Evolutionary conservation across 1,140 invertebrate genomes (phyloP).

Genomic region (Scaptomyza graminum): DNA sequence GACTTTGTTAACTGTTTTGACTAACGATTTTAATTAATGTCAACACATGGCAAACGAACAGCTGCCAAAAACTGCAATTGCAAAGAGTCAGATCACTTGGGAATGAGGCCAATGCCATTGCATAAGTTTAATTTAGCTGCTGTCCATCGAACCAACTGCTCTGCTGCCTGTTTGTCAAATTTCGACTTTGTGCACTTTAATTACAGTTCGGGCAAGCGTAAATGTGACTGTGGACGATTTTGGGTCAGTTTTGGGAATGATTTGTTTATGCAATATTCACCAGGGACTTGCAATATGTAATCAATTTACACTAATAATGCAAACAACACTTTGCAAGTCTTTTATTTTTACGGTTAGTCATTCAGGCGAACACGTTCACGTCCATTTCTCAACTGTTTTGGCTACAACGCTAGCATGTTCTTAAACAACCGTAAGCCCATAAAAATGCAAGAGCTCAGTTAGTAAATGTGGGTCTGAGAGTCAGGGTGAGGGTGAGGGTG

Average conservation of each 20-base stretch:
- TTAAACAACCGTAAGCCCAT: conserved; percentile 63
- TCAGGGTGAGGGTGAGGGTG: conserved; percentile 44
- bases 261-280: conserved; percentile 35
- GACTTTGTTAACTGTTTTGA: conserved; percentile 41
- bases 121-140: conserved; percentile 55
- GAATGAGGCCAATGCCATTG: conserved; percentile 32
- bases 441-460: conserved; percentile 67
- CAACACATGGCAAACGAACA: conserved; percentile 31
- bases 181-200: conserved; percentile 38
- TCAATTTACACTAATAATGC: not conserved
- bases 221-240: not conserved
- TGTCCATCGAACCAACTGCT: not conserved
- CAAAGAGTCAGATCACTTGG: conserved; percentile 16
- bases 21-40: conserved; percentile 80
- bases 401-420: conserved; percentile 12
- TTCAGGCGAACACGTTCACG: conserved; percentile 42
- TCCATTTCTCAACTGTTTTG: conserved; percentile 58
- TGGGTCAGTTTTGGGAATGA: conserved; percentile 23
- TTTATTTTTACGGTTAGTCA: not conserved
- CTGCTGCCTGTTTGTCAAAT: conserved; percentile 5
- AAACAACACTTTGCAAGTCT: not conserved
- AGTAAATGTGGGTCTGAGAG: conserved; percentile 27
- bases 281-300: conserved; percentile 6
- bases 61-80: conserved; percentile 15
- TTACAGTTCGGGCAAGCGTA: conserved; percentile 16